A percentile compares a stretch with the other conserved stretches of the same genome.
Evolutionary conservation across 2,888 invertebrate genomes (phyloP).

Genomic region (Stegophylla sp.): DNA sequence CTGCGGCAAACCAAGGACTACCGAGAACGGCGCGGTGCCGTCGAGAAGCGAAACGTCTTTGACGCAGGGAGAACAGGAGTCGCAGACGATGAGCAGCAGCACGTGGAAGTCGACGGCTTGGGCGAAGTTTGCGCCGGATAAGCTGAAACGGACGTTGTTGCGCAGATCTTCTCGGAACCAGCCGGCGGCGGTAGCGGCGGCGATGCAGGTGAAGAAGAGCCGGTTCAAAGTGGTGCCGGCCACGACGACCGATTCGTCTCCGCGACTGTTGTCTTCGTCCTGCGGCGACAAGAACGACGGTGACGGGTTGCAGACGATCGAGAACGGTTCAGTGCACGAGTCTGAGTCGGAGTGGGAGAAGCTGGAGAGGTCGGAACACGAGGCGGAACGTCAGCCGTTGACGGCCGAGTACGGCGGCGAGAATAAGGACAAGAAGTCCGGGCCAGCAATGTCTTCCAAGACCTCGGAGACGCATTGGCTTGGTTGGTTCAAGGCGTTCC

Average conservation of each 20-base stretch:
- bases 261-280: constrained; percentile 51
- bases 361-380: constrained; percentile 66
- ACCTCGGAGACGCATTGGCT: constrained; percentile 53
- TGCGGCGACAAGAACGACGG: constrained; percentile 56
- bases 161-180: constrained; percentile 22
- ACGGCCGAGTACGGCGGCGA: constrained; percentile 67
- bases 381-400: constrained; percentile 66
- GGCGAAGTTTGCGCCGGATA: constrained; percentile 60
- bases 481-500: constrained; percentile 62
- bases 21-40: constrained; percentile 59
- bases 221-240: constrained; percentile 60
- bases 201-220: constrained; percentile 56
- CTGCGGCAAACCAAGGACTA: constrained; percentile 36
- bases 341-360: constrained; percentile 65
- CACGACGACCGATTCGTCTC: constrained; percentile 51
- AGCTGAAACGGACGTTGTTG: constrained; percentile 52
- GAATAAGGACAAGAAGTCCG: not conserved
- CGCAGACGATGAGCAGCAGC: constrained; percentile 60
- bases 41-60: constrained; percentile 59
- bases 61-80: too few relatives aligned
- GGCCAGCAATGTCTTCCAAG: constrained; percentile 10
- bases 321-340: constrained; percentile 63
- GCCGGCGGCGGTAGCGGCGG: not conserved
- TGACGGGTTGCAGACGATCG: constrained; percentile 60
- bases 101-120: constrained; percentile 60